Evolutionary conservation across 2,888 invertebrate species (phyloP), one percentile per base, ranked within the genome.

Genomic region (Aspidiotus destructor): DNA sequence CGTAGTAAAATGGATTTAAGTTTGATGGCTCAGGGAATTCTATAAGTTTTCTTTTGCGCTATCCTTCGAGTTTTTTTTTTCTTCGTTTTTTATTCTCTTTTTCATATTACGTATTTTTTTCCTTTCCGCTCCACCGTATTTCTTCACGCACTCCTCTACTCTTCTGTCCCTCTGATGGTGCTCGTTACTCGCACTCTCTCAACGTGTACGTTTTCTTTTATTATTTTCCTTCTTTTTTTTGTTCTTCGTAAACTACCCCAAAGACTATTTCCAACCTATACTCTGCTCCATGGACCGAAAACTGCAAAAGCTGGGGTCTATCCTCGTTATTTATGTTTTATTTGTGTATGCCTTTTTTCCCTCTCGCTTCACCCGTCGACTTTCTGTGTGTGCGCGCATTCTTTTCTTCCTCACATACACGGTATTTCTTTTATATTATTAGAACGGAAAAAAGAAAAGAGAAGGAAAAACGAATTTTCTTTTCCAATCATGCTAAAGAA

Each of bases 1-100:
- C 67, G 67, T 67, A 67, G 67, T 67, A 67, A 67, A 67, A 67
- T 67, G 67, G 67, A 67, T 67, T 67, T 60, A 67, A 67, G 67
- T 67, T 67, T 67, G 67, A 67, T 67, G 67, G 67, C 67, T 67
- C 58, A 58, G 67, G 67, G 67, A 67, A 67, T 67, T 67, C 67
- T 67, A 67, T 67, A 67, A 67, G 60, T 67, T 67, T 67, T 67
- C 67, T 67, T 67, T 60, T 67, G 57, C 67, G 57, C 67, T 67
- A 67, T 67, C 67, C 67, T 67, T 67, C 60, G 67, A 58, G 58
- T 67, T 48, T 58, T 58, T 40, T 58, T 28, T 40, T 28, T 58
- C 60, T 55, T 55, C 15, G 48, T 58, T 58, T 40, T 58, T 28
- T 40, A 3, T 52, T 52, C 15, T 52, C 17, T 54, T 54, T 54